Evolutionary conservation across 2,113 vertebrate species (phyloP), one percentile per base, ranked within the genome.

Genomic region (Daubentonia madagascariensis): DNA sequence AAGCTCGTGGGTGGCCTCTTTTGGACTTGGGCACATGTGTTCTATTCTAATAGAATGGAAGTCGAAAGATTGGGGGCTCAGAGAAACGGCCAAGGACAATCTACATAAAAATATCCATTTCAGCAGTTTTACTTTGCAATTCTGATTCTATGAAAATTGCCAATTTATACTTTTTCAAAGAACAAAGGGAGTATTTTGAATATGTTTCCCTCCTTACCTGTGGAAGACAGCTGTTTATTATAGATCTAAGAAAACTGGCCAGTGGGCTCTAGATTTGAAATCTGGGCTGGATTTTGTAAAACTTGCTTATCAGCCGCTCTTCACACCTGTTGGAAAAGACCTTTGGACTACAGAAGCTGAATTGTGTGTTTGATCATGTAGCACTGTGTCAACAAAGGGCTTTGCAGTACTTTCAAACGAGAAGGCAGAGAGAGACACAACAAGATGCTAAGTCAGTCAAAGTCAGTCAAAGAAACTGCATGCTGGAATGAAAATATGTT

Each of bases 231-330:
- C 18, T 67, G 14, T 50, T 84, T 20, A 35, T 35, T 45, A 3
- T 0, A 23, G 57, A 28, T 8, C 54, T 43, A 18, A 63, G 72
- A 59, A 22, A 32, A 23, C 35, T 32, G 45, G 87, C 72, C 43
- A 17, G 0, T 13, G 9, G 79, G 18, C 78, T 63, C 7, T 28
- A 37, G 65, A 7, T 59, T 43, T 68, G 89, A 65, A 79, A 57
- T 92, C 80, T 65, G n/a, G 63, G 40, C 18, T 43, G n/a, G 45
- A 45, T 94, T 80, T 78, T n/a, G 12, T 84, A 79, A 16, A 70
- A 22, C 61, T 52, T n/a, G 32, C 72, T 98, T 98, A 97, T 97
- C 96, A 91, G 76, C 85, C 79, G 25, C 78, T 89, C 83, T 94
- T 98, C 91, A 92, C 91, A 87, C 94, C 94, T 97, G 67, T 85